phyloP scores from a whole-genome alignment of 2,888 invertebrate species.

The Harmothoe impar region DNA sequence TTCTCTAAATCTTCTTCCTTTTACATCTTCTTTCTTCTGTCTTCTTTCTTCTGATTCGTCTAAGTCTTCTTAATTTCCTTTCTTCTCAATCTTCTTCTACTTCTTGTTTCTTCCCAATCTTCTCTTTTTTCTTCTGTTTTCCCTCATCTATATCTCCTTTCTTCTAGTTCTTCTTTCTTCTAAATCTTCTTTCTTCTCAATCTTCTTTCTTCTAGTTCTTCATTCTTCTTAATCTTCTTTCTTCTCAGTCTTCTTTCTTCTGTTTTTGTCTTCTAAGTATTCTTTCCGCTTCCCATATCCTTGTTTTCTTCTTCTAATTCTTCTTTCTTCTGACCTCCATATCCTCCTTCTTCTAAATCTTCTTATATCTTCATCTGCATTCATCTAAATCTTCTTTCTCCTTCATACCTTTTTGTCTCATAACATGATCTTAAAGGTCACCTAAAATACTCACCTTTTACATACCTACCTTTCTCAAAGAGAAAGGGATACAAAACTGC shows the following conservation, averaged over 20 bases:
- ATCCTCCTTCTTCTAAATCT: slow-evolving; percentile 16
- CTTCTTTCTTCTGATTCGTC: neutral
- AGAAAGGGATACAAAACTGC: too few relatives aligned
- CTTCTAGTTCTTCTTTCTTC: slow-evolving; percentile 41
- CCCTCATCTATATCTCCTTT: neutral
- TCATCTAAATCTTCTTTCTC: slow-evolving; percentile 12
- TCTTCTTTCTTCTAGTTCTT: too few relatives aligned
- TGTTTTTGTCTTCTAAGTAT: slow-evolving; percentile 26
- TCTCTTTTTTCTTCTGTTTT: neutral
- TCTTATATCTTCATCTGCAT: neutral
- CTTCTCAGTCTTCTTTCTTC: too few relatives aligned
- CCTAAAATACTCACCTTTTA: too few relatives aligned
- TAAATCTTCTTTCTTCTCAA: too few relatives aligned
- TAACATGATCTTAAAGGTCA: neutral
- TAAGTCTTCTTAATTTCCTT: neutral
- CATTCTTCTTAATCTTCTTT: too few relatives aligned
- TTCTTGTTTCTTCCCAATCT: neutral
- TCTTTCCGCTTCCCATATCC: neutral
- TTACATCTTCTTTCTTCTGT: too few relatives aligned
- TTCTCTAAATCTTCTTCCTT: too few relatives aligned
- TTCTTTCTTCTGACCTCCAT: neutral
- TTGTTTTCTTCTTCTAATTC: too few relatives aligned
- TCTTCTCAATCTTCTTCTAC: slow-evolving; percentile 42
- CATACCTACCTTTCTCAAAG: too few relatives aligned
- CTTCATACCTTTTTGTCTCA: neutral